phyloP scores from a whole-genome alignment of 2,113 vertebrate species.

The Platycercus adscitus region DNA sequence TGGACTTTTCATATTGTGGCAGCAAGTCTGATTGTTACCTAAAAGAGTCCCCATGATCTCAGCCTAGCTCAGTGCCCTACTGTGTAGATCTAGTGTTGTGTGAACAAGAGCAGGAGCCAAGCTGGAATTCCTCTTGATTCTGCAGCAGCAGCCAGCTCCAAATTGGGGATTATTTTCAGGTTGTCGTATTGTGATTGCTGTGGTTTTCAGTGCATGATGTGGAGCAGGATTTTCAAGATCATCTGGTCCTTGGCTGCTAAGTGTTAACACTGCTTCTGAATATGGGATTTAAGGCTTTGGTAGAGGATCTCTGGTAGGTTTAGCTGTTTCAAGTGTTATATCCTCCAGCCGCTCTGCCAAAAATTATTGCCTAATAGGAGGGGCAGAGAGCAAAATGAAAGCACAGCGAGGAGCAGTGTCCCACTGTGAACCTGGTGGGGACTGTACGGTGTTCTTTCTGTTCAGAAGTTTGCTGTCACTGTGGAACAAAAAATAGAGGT shows the following conservation, averaged over 20 bases:
- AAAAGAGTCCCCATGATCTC: neutral
- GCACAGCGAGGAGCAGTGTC: neutral
- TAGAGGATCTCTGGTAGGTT: neutral
- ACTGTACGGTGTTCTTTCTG: neutral
- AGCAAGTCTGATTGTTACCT: neutral
- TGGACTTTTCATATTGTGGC: neutral
- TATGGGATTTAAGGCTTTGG: slow-evolving; percentile 9
- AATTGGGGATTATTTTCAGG: neutral
- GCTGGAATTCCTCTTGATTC: neutral
- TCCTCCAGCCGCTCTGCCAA: neutral
- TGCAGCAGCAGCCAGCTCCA: neutral
- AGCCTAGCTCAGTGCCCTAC: neutral
- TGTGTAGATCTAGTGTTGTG: neutral
- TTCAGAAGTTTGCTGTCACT: fast-evolving
- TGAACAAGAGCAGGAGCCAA: neutral
- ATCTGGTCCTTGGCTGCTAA: neutral
- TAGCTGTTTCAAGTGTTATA: neutral
- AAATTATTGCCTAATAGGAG: neutral
- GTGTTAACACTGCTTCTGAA: slow-evolving; percentile 35
- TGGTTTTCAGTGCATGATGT: neutral
- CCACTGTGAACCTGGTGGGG: neutral
- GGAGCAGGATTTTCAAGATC: slow-evolving; percentile 31
- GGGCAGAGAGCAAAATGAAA: neutral
- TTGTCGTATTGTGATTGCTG: neutral
- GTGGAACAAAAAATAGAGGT: neutral